Evolutionary conservation across 2,888 invertebrate species (phyloP).

Genomic region (Dolichopus griseipennis): DNA sequence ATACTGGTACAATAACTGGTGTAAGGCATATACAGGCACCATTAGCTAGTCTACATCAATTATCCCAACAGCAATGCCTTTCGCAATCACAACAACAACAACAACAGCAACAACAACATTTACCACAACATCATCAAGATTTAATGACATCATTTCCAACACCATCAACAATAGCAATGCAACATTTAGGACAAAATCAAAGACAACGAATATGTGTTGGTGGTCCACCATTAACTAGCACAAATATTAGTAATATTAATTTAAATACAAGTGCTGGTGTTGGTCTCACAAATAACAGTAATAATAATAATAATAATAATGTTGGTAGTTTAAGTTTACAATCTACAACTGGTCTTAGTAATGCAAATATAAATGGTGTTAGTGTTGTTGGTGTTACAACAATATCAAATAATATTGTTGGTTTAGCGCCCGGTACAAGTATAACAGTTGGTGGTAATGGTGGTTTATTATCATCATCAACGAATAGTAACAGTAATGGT

Average conservation of each 20-base stretch:
- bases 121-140: conserved; percentile 27
- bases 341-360: not conserved
- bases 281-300: conserved; percentile 26
- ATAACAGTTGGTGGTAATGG: conserved; percentile 8
- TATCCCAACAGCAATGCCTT: conserved; percentile 25
- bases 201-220: conserved; percentile 35
- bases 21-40: conserved; percentile 40
- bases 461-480: not conserved
- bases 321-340: not conserved
- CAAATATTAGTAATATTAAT: conserved; percentile 17
- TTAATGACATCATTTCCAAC: conserved; percentile 28
- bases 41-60: conserved; percentile 44
- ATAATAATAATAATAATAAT: conserved; percentile 20
- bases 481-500: conserved; percentile 7
- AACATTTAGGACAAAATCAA: conserved; percentile 42
- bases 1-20: conserved; percentile 45
- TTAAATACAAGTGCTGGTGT: conserved; percentile 26
- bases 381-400: conserved; percentile 6
- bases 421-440: conserved; percentile 2
- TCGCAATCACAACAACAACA: conserved; percentile 22
- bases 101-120: conserved; percentile 26
- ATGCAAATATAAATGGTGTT: not conserved
- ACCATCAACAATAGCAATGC: conserved; percentile 38
- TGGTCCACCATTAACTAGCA: conserved; percentile 18
- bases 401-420: conserved; percentile 10